These are phyloP conservation scores for Zygothrica quintamaculata DNA, from an alignment of 2,888 invertebrate species.

Conservation along the genomic window DNA sequence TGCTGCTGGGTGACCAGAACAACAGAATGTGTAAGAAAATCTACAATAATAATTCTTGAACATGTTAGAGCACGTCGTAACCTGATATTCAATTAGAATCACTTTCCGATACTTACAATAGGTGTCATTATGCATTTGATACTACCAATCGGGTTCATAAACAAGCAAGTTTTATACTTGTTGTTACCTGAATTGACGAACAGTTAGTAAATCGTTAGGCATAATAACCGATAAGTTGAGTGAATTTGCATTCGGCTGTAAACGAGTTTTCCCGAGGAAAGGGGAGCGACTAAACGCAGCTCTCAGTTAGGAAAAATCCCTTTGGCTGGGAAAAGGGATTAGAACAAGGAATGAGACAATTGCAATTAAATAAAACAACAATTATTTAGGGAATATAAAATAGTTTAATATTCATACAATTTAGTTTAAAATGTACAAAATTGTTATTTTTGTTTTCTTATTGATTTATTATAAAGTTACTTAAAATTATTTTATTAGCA, in stretches of 20 bases:
- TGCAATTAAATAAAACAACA: too few relatives aligned
- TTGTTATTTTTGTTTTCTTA: neutral
- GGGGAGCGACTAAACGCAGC: neutral
- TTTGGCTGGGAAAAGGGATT: too few relatives aligned
- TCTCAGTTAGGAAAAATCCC: conserved; percentile 5
- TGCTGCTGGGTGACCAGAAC: too few relatives aligned
- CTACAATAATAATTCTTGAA: conserved; percentile 18
- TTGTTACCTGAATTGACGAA: neutral
- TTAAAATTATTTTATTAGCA: neutral
- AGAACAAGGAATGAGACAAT: too few relatives aligned
- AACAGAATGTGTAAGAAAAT: conserved; percentile 6
- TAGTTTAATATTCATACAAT: too few relatives aligned
- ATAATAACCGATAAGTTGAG: conserved; percentile 43
- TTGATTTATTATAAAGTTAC: conserved; percentile 9
- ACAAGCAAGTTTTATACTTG: conserved; percentile 51
- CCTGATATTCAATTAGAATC: neutral
- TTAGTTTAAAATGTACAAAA: too few relatives aligned
- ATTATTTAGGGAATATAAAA: too few relatives aligned
- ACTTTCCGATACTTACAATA: conserved; percentile 50
- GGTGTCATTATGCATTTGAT: conserved; percentile 45
- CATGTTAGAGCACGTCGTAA: neutral
- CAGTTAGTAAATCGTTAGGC: conserved; percentile 18
- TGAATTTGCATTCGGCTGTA: conserved; percentile 2
- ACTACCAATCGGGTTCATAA: conserved; percentile 39
- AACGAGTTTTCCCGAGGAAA: conserved; percentile 11